Conservation (phyloP, 2,113 vertebrate genomes). For the Chloroceryle aenea region DNA sequence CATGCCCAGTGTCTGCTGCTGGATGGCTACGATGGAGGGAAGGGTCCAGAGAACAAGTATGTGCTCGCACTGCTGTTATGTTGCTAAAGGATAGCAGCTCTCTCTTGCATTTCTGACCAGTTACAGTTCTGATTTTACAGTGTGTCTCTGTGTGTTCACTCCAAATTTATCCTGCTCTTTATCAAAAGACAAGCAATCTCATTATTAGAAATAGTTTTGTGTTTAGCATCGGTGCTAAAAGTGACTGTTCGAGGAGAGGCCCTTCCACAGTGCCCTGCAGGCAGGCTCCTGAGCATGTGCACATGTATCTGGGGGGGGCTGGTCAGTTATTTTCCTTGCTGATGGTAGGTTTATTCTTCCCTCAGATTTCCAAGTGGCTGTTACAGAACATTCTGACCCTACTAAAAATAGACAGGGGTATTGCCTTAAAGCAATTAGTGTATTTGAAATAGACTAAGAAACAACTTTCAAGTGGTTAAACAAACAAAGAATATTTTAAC, state of each 20-base stretch:
- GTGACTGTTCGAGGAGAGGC: neutral
- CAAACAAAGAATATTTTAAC: neutral
- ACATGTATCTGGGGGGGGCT: fast-evolving
- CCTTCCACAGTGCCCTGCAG: neutral
- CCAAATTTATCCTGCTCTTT: neutral
- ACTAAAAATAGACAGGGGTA: neutral
- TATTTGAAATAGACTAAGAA: neutral
- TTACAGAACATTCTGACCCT: neutral
- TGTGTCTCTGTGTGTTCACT: neutral
- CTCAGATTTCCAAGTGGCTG: neutral
- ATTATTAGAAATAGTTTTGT: neutral
- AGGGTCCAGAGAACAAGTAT: constrained; percentile 61
- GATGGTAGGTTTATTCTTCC: neutral
- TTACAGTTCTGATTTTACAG: too few species aligned
- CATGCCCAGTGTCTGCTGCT: constrained; percentile 72
- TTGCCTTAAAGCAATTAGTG: neutral
- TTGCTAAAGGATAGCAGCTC: neutral
- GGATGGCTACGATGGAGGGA: constrained; percentile 68
- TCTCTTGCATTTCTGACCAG: neutral
- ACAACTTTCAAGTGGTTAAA: neutral
- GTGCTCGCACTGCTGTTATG: neutral
- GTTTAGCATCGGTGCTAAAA: neutral
- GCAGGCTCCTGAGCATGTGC: neutral
- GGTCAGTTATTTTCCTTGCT: neutral
- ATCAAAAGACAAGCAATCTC: neutral